Base-by-base conservation (phyloP, 2,113 vertebrate species). In the Vidua macroura region DNA sequence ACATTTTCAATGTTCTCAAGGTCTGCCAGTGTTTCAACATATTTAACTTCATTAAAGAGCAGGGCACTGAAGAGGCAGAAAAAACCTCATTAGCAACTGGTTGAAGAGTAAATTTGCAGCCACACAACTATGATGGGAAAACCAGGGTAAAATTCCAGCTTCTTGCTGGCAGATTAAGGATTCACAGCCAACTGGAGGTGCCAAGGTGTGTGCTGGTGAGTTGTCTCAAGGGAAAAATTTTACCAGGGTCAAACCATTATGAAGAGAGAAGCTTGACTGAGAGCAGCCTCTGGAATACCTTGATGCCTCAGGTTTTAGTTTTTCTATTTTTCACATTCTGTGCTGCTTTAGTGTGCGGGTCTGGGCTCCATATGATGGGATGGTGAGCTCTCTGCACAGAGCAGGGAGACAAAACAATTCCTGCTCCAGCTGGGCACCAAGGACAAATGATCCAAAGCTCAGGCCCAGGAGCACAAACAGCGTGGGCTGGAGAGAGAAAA, bases 21-120 rank as follows among this genome's bases (percentile, higher is more conserved):
- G 88, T 99, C 98, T 23, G 96, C 87, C 33, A 97, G 90, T 0
- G 98, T 98, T 78, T 98, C 98, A 5, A 99, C 77, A 1, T 99
- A 99, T 90, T 98, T 98, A 35, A 99, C 98, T 98, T 99, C 99
- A 31, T 99, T 98, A 77, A 98, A 99, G 76, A 99, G 98, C 49
- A 99, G 96, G 66, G 98, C 98, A 82, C 99, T 99, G 94, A 48
- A 63, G 78, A 97, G 62, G 67, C 79, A 97, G 15, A 25, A 76
- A 60, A 95, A 55, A 90, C 23, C 15, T 70, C 68, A 89, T 96
- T 78, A 91, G 24, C 39, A 72, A 52, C 19, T 23, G 17, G 30
- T 2, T 73, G 16, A 79, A 81, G 37, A 73, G n/a, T 0, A 2
- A 66, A 59, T 67, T 68, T 76, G 53, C 43, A 88, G 84, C 15